phyloP scores from a whole-genome alignment of 1,140 invertebrate species.

The Tetranychus cinnabarinus region DNA sequence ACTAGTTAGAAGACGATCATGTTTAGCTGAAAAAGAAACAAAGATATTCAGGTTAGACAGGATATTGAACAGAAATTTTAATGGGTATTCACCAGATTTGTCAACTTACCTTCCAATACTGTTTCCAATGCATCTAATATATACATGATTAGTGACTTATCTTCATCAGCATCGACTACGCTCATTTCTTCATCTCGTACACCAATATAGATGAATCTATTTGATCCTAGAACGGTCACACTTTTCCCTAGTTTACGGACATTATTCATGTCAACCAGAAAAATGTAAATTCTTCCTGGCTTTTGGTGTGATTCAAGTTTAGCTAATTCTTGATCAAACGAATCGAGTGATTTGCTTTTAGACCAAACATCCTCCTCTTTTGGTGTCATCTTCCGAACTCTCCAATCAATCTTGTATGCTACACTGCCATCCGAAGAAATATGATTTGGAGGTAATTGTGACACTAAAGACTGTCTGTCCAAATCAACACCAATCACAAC shows the following conservation, averaged over 20 bases:
- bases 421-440: background rate
- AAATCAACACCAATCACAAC: slow-evolving; percentile 1
- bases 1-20: background rate
- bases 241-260: background rate
- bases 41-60: background rate
- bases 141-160: background rate
- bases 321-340: background rate
- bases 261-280: background rate
- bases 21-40: background rate
- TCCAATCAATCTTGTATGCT: slow-evolving; percentile 5
- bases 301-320: background rate
- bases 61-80: background rate
- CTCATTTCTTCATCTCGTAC: background rate
- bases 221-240: background rate
- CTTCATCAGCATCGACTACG: background rate
- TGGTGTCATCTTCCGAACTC: background rate
- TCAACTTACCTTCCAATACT: background rate
- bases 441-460: background rate
- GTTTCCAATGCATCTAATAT: background rate
- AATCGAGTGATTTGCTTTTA: background rate
- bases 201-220: background rate
- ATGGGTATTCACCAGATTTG: background rate
- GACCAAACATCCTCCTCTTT: background rate
- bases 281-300: background rate
- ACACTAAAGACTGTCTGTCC: background rate